phyloP scores from a whole-genome alignment of 2,888 invertebrate species.

The Caradrina clavipalpis region DNA sequence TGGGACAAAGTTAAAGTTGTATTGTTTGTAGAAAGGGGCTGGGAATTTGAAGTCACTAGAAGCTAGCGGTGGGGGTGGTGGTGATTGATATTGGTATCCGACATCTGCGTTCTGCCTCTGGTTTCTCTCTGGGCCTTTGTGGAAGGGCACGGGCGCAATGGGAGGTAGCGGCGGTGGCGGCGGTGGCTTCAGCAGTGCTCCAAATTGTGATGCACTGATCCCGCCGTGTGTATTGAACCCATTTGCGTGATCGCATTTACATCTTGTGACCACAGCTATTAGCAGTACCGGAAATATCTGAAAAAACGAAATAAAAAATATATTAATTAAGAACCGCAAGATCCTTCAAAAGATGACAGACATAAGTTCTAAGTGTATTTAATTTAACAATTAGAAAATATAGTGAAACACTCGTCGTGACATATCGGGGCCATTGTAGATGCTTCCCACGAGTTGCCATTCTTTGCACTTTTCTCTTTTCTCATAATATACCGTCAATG shows the following conservation, averaged over 20 bases:
- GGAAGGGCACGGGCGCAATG: constrained; percentile 84
- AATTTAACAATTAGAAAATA: constrained; percentile 86
- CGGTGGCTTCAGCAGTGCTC: constrained; percentile 85
- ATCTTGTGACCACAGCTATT: constrained; percentile 73
- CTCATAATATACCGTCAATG: constrained; percentile 83
- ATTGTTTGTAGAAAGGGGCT: constrained; percentile 87
- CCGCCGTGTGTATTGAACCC: constrained; percentile 72
- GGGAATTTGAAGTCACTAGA: constrained; percentile 84
- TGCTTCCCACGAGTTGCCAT: constrained; percentile 85
- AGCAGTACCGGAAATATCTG: constrained; percentile 83
- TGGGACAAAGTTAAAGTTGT: constrained; percentile 87
- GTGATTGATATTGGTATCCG: constrained; percentile 81
- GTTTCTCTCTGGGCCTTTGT: constrained; percentile 76
- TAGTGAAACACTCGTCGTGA: constrained; percentile 84
- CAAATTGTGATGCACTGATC: constrained; percentile 79
- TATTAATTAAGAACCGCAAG: neutral
- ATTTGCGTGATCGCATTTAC: constrained; percentile 76
- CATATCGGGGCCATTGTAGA: constrained; percentile 83
- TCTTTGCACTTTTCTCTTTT: constrained; percentile 90
- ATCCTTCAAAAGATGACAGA: constrained; percentile 5
- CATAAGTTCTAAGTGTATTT: constrained; percentile 29
- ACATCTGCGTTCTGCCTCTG: constrained; percentile 81
- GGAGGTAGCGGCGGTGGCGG: constrained; percentile 81
- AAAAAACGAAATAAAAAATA: constrained; percentile 63
- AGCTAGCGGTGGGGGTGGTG: constrained; percentile 73